phyloP scores from a whole-genome alignment of 1,140 invertebrate species.

The Camponotus pennsylvanicus region DNA sequence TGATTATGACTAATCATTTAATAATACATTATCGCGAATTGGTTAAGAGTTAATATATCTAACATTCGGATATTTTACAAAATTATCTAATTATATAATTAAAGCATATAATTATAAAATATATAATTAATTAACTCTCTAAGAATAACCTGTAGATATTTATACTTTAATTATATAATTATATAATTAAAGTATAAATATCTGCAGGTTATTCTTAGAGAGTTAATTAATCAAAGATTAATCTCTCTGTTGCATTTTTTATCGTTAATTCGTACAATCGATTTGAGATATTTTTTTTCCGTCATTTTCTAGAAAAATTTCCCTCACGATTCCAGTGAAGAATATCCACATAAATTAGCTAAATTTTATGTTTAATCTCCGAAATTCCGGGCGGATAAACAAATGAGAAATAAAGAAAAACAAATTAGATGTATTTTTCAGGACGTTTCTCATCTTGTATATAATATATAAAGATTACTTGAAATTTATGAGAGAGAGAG shows the following conservation, averaged over 20 bases:
- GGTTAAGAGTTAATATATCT: too few relatives aligned
- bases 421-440: not conserved
- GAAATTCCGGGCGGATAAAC: not conserved
- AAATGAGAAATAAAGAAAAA: not conserved
- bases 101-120: too few relatives aligned
- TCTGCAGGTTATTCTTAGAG: not conserved
- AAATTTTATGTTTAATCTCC: slow-evolving; percentile 1
- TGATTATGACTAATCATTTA: not conserved
- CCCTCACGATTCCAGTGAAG: not conserved
- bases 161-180: not conserved
- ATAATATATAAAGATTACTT: not conserved
- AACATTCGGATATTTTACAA: too few relatives aligned
- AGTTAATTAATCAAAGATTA: not conserved
- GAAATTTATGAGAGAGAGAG: not conserved
- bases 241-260: not conserved
- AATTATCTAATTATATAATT: too few relatives aligned
- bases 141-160: not conserved
- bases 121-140: not conserved
- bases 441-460: not conserved
- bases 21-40: not conserved
- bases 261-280: not conserved
- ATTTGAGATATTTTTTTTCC: not conserved
- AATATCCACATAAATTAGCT: not conserved
- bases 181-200: not conserved
- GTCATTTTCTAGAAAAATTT: not conserved